Evolutionary conservation across 2,888 invertebrate species (phyloP).

Genomic region (Drosophila algonquin): DNA sequence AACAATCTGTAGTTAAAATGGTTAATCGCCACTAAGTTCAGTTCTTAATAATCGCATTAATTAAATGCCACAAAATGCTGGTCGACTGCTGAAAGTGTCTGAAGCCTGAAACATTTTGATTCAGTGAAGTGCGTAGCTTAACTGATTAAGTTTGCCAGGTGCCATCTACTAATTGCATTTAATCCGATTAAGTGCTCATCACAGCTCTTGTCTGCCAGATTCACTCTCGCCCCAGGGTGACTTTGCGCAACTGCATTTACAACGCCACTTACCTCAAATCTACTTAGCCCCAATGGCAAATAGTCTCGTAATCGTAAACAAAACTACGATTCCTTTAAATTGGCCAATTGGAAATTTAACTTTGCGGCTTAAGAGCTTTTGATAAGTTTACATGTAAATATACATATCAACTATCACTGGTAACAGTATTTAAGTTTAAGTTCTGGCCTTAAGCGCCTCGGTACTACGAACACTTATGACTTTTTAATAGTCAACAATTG

Average conservation of each 20-base stretch:
- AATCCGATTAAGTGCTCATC: not conserved
- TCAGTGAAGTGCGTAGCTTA: too few relatives aligned
- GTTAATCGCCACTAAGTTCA: not conserved
- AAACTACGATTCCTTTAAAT: constrained; percentile 1
- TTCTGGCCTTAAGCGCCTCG: constrained; percentile 37
- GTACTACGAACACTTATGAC: constrained; percentile 17
- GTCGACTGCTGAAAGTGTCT: too few relatives aligned
- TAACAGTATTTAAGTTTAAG: constrained; percentile 5
- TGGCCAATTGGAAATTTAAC: constrained; percentile 23
- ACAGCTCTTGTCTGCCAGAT: not conserved
- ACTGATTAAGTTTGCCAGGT: not conserved
- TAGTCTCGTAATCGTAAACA: too few relatives aligned
- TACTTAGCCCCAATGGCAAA: too few relatives aligned
- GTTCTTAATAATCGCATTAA: constrained; percentile 5
- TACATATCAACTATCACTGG: too few relatives aligned
- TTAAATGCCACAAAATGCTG: constrained; percentile 12
- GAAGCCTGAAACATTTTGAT: too few relatives aligned
- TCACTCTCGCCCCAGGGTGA: not conserved
- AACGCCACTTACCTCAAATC: too few relatives aligned
- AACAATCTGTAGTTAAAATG: constrained; percentile 20
- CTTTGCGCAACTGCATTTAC: too few relatives aligned
- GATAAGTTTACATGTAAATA: not conserved
- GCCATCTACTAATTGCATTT: constrained; percentile 1
- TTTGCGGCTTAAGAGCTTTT: not conserved
- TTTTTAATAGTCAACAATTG: constrained; percentile 20